Base-by-base conservation (phyloP, 2,888 invertebrate genomes). In the Atethmia centrago region DNA sequence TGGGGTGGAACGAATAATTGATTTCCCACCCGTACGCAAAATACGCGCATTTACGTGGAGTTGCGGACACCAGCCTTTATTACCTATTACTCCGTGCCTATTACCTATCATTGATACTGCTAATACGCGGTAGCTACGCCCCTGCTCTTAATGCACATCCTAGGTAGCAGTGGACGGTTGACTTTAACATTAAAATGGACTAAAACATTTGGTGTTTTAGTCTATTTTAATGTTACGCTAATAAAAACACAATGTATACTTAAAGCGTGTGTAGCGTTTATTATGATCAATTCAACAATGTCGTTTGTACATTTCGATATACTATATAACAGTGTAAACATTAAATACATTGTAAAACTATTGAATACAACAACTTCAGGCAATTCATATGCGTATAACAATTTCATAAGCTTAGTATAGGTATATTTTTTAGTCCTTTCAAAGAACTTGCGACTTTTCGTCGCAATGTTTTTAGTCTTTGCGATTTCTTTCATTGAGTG, bases 231-330 rank as follows among this genome's bases (percentile, higher is more conserved):
- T 3, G 28, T 16, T 31, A 19, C 12, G 40, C 9, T 45, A 47
- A 75, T 47, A 45, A 80, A 82, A 82, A 59, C 8, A 59, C n/a
- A 55, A 21, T 42, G 4, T 36, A 28, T 45, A 73, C 42, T 49
- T 42, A 58, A 79, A 79, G 82, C 80, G 45, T 73, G 36, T 28
- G 55, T 58, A 61, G 80, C 80, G 36, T 82, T 82, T 83, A 83
- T 79, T 82, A 71, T 66, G 65, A 68, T 56, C 51, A 69, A 55
- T 82, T 72, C 68, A 83, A 82, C 82, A 82, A 79, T 67, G 55
- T 64, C 31, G 25, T 69, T 80, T 66, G 65, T 82, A 83, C 68
- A 79, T 59, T 61, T 68, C 21, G 28, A 65, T 66, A 78, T 65
- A 56, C 25, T 61, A 49, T 61, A 45, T 66, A 82, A 83, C 80